Percentiles rank a stretch among this genome's conserved stretches.
phyloP scores from a whole-genome alignment of 2,888 invertebrate genomes.

The Calameuta pallipes region DNA sequence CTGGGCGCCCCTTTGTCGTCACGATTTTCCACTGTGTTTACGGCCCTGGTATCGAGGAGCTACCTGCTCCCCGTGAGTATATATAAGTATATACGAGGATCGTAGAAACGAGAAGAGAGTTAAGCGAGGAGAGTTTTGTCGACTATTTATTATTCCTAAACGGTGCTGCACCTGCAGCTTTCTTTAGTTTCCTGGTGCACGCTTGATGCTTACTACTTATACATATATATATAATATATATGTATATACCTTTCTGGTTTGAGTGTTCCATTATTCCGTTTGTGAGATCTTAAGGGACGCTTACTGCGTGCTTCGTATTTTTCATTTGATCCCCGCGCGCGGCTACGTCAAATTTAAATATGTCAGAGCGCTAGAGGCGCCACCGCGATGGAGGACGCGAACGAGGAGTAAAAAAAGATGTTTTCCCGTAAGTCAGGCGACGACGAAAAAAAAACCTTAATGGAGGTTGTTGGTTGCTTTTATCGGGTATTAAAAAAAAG shows the following conservation, averaged over 20 bases:
- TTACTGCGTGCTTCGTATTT: neutral
- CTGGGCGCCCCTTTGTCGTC: neutral
- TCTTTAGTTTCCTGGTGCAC: neutral
- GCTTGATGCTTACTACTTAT: neutral
- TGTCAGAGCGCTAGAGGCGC: neutral
- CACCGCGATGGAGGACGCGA: neutral
- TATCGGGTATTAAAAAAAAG: neutral
- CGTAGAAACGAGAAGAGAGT: neutral
- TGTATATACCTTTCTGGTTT: neutral
- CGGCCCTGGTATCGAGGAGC: neutral
- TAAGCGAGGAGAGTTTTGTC: conserved; percentile 9
- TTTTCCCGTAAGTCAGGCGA: neutral
- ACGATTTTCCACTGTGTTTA: neutral
- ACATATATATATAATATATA: conserved; percentile 4
- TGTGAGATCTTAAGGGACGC: neutral
- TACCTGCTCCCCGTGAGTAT: neutral
- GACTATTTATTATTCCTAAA: conserved; percentile 20
- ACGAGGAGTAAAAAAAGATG: neutral
- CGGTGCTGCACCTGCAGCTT: conserved; percentile 12
- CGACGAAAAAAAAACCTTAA: neutral
- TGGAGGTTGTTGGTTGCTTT: neutral
- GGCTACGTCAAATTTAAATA: neutral
- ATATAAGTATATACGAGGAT: neutral
- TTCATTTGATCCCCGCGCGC: neutral
- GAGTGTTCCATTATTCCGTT: neutral